Evolutionary conservation across 2,113 vertebrate genomes (phyloP).

Genomic region (Rattus rattus): DNA sequence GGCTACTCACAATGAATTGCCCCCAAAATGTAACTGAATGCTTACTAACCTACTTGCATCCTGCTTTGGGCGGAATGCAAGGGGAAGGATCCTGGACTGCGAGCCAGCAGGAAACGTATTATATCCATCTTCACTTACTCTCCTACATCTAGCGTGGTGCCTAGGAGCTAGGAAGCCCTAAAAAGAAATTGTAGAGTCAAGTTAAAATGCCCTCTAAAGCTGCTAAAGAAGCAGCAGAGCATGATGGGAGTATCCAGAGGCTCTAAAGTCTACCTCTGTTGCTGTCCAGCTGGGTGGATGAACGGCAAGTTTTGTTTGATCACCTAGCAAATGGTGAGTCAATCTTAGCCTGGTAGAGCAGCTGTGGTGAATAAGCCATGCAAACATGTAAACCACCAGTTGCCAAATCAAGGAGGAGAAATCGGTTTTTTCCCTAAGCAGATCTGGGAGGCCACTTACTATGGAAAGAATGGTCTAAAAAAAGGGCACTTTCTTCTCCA

Average conservation of each 20-base stretch:
- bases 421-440: not conserved
- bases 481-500: not conserved
- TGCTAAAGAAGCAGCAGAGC: not conserved
- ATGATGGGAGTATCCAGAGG: not conserved
- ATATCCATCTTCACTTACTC: slow-evolving; percentile 58
- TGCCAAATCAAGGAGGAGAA: not conserved
- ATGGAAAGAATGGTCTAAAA: not conserved
- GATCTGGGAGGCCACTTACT: not conserved
- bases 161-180: not conserved
- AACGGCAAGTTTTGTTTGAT: not conserved
- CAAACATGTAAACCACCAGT: not conserved
- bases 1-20: slow-evolving; percentile 56
- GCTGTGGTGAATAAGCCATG: not conserved
- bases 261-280: not conserved
- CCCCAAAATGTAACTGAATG: slow-evolving; percentile 52
- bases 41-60: slow-evolving; percentile 34
- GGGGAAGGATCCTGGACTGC: slow-evolving; percentile 8
- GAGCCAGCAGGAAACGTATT: slow-evolving; percentile 31
- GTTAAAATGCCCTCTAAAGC: not conserved
- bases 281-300: not conserved
- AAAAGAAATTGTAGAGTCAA: slow-evolving; percentile 38
- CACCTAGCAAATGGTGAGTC: not conserved
- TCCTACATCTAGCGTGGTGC: slow-evolving; percentile 26
- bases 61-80: not conserved
- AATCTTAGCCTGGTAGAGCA: not conserved